Base-by-base conservation (phyloP, 2,113 vertebrate species). In the Aldabrachelys gigantea region DNA sequence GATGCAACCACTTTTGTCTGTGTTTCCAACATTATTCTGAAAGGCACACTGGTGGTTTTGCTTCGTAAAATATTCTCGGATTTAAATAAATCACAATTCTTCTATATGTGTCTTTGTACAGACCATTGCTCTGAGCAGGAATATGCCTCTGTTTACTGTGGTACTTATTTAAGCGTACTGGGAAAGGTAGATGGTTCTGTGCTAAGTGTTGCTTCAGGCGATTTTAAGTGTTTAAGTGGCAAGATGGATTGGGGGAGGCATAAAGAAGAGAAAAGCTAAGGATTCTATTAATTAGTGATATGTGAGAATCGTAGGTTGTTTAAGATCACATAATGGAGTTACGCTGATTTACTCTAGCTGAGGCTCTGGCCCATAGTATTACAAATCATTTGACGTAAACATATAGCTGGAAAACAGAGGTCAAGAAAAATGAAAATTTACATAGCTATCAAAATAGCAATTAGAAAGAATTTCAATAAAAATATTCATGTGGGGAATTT, bases 101-200 rank as follows among this genome's bases (percentile, higher is more conserved):
- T 80, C 44, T 86, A 27, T 80, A 89, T 87, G 8, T 89, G 85
- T 1, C 82, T 80, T 49, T 1, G 41, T 21, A 52, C 1, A 5
- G 24, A 96, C 86, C 4, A 87, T 56, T 94, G 92, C 13, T 41
- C 38, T 85, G 53, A 69, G 59, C 38, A 94, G 49, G 87, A 91
- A 92, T 72, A 86, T 10, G 5, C 1, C 7, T 44, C 87, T 4
- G 1, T 89, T 94, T 91, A 56, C 38, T 82, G 38, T 93, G 38
- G 88, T 84, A 84, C 47, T 86, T 21, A 92, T 93, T 94, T 86
- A 72, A 91, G 62, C 11, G 47, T 84, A 93, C 13, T 86, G 41
- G 47, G 22, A 93, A 81, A 92, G 17, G 38, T 62, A 92, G 69
- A 29, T 53, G 52, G 90, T 84, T 87, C 22, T 84, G 50, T n/a